Evolutionary conservation across 2,113 vertebrate genomes (phyloP).

Genomic region (Struthidea cinerea): DNA sequence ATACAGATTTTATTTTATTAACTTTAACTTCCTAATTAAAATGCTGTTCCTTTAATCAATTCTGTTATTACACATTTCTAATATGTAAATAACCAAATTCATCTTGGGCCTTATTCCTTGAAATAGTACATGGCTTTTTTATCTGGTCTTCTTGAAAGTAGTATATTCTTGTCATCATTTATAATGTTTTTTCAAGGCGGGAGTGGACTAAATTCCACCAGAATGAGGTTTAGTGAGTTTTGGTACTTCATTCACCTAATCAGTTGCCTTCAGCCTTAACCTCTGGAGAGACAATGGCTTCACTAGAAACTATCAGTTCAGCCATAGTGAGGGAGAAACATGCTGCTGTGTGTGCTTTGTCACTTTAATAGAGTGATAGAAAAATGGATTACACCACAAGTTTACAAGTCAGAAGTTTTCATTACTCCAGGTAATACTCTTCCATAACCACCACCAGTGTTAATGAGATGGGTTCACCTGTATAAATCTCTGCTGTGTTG

Average conservation of each 20-base stretch:
- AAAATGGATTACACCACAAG: slow-evolving; percentile 7
- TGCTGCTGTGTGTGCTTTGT: neutral
- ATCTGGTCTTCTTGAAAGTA: neutral
- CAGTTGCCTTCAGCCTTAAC: slow-evolving; percentile 38
- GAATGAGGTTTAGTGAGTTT: slow-evolving; percentile 17
- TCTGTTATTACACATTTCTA: neutral
- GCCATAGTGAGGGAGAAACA: neutral
- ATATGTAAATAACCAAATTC: neutral
- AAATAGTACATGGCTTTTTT: neutral
- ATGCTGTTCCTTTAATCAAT: neutral
- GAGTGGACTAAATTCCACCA: neutral
- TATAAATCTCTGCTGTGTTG: neutral
- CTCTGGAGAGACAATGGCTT: neutral
- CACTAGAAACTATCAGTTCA: slow-evolving; percentile 2
- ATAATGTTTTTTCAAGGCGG: neutral
- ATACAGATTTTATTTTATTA: neutral
- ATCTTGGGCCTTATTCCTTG: neutral
- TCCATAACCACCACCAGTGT: neutral
- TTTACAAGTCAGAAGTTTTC: slow-evolving; percentile 43
- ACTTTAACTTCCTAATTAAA: neutral
- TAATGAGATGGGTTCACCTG: neutral
- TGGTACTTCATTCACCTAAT: slow-evolving; percentile 56
- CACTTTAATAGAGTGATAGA: slow-evolving; percentile 45
- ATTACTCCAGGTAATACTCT: neutral
- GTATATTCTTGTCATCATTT: slow-evolving; percentile 5